A percentile compares a stretch with the other conserved stretches of the same genome.
These are phyloP conservation scores for Nothoprocta perdicaria DNA, from an alignment of 2,113 vertebrate species.

Conservation along the genomic window DNA sequence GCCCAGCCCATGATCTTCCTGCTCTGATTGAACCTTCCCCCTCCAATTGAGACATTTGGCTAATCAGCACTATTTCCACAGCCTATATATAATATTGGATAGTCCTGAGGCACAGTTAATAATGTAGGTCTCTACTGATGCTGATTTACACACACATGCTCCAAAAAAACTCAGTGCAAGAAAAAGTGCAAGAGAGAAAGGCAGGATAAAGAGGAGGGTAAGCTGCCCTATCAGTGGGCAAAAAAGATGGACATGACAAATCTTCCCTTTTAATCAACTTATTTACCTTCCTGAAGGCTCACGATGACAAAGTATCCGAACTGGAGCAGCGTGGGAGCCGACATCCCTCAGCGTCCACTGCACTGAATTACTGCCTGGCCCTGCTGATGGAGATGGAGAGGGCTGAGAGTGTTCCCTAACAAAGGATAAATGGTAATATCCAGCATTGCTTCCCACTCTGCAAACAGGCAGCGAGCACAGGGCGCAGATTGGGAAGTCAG, in stretches of 20 bases:
- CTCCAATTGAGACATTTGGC: background rate
- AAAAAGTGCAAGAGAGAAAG: background rate
- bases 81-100: background rate
- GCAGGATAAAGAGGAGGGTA: background rate
- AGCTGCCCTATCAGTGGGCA: conserved; percentile 22
- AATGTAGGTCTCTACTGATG: background rate
- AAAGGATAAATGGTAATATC: conserved; percentile 69
- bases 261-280: conserved; percentile 70
- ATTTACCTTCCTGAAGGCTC: conserved; percentile 69
- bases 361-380: conserved; percentile 69
- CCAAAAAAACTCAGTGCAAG: background rate
- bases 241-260: conserved; percentile 60
- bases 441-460: conserved; percentile 35
- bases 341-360: conserved; percentile 43
- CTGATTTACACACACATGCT: background rate
- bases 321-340: conserved; percentile 30
- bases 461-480: conserved; percentile 16
- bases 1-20: background rate
- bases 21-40: conserved; percentile 4
- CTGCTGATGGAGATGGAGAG: conserved; percentile 67
- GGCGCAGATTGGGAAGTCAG: conserved; percentile 8
- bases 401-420: conserved; percentile 53
- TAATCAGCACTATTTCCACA: conserved; percentile 42
- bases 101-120: conserved; percentile 1
- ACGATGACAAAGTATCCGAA: conserved; percentile 70